These are phyloP conservation scores for Diarsia rubi DNA, from an alignment of 2,888 invertebrate species.

Conservation along the genomic window DNA sequence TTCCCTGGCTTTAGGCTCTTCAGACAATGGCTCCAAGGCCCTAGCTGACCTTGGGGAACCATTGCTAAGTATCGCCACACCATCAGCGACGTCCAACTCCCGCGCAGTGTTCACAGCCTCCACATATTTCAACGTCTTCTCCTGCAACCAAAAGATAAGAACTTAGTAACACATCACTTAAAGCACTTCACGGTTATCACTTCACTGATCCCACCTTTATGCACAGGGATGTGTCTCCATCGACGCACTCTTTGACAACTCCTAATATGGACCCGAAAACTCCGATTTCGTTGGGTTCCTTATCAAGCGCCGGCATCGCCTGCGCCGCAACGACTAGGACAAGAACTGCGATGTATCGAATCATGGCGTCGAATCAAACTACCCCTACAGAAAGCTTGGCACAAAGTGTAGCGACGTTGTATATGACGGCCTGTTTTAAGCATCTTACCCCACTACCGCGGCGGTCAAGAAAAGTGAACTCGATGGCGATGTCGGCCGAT, in stretches of 20 bases:
- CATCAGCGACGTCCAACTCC: conserved; percentile 91
- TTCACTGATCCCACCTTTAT: conserved; percentile 91
- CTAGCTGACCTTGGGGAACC: conserved; percentile 91
- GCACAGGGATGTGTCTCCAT: conserved; percentile 93
- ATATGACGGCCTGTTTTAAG: conserved; percentile 88
- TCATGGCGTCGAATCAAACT: conserved; percentile 84
- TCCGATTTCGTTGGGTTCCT: conserved; percentile 88
- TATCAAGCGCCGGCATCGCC: conserved; percentile 88
- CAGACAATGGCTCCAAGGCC: conserved; percentile 92
- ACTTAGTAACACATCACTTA: conserved; percentile 73
- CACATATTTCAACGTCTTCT: conserved; percentile 93
- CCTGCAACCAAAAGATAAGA: conserved; percentile 91
- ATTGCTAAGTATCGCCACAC: conserved; percentile 89
- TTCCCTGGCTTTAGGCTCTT: conserved; percentile 94
- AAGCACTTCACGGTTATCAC: conserved; percentile 71
- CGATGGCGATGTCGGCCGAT: conserved; percentile 84
- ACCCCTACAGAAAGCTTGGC: conserved; percentile 87
- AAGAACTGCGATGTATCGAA: conserved; percentile 87
- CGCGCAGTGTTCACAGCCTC: conserved; percentile 90
- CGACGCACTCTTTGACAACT: conserved; percentile 93
- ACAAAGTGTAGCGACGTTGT: conserved; percentile 86
- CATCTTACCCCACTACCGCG: conserved; percentile 86
- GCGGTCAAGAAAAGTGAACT: conserved; percentile 86
- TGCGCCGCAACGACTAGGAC: conserved; percentile 87
- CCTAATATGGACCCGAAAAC: conserved; percentile 89